Conservation (phyloP, 2,888 invertebrate species). For the Rhodophaea formosa region DNA sequence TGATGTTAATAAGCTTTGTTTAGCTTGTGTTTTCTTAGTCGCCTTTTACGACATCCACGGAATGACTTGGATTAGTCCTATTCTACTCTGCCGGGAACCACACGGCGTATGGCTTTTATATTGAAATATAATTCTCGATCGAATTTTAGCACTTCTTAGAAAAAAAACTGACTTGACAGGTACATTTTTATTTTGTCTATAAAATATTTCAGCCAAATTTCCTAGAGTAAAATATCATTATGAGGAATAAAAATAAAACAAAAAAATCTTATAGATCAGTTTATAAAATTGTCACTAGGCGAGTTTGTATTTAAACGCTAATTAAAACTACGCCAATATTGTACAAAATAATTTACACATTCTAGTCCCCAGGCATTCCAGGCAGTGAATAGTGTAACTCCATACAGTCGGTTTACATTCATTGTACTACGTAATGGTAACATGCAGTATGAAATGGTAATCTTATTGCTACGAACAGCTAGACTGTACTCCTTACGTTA, state of each 20-base stretch:
- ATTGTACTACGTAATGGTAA: slow-evolving; percentile 44
- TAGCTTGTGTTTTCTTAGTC: too few species aligned
- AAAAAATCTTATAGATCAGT: slow-evolving; percentile 43
- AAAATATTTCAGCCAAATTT: too few species aligned
- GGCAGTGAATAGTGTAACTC: slow-evolving; percentile 55
- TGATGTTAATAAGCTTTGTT: too few species aligned
- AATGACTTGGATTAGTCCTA: too few species aligned
- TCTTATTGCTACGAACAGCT: slow-evolving; percentile 25
- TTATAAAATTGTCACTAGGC: slow-evolving; percentile 53
- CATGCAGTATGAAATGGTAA: slow-evolving; percentile 39
- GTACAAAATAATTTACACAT: slow-evolving; percentile 71
- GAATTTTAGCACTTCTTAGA: too few species aligned
- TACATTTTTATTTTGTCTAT: too few species aligned
- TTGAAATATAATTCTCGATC: too few species aligned
- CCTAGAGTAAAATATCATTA: too few species aligned
- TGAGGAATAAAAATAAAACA: slow-evolving; percentile 38
- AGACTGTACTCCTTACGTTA: slow-evolving; percentile 9
- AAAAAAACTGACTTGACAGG: too few species aligned
- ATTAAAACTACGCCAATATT: slow-evolving; percentile 53
- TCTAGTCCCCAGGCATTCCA: slow-evolving; percentile 44
- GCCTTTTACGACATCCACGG: too few species aligned
- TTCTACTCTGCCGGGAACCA: too few species aligned
- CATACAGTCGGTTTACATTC: slow-evolving; percentile 21
- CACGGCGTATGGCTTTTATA: too few species aligned
- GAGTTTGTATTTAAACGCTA: slow-evolving; percentile 51